Base-by-base conservation (phyloP, 2,888 invertebrate genomes). In the Sarcophaga rosellei region DNA sequence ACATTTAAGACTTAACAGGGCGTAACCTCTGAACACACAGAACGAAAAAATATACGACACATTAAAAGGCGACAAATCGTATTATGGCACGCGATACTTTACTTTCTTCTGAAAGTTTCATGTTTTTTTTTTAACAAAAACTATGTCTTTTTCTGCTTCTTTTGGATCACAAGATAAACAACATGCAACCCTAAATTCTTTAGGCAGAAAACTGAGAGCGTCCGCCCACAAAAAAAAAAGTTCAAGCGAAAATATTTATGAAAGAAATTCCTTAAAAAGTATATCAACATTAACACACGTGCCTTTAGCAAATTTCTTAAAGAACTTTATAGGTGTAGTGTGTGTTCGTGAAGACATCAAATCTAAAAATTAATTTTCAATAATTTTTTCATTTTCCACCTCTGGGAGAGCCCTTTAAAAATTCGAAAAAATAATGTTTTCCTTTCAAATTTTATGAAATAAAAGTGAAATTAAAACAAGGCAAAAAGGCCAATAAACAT, bases 1-100 rank as follows among this genome's bases (percentile, higher is more conserved):
- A 88, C 87, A 87, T 87, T 88, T 88, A 88, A 74, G 65, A 68
- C 61, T 61, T 75, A 86, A 83, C 84, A 85, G 87, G 88, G 88
- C 82, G 88, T 87, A 84, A 86, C 87, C 80, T 80, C 76, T 61
- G 25, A 47, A 72, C 76, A 68, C 72, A 80, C 21, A 76, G 23
- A 84, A 45, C 17, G 62, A 47, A 20, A 74, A 73, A 10, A 44
- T 8, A 44, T 45, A 35, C 23, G 45, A 77, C n/a, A 86, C 35
- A 68, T 69, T 74, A 69, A 76, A 45, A 79, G 72, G 76, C 80
- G 76, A 86, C 86, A 86, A 86, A 86, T 83, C 74, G 80, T 74
- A 59, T 53, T 17, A 44, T 12, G 74, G 68, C 86, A 86, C 86
- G 86, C 86, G 83, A 86, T 77, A 23, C 25, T 23, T 61, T 20